phyloP scores from a whole-genome alignment of 2,113 vertebrate species.

The Corythaixoides concolor region DNA sequence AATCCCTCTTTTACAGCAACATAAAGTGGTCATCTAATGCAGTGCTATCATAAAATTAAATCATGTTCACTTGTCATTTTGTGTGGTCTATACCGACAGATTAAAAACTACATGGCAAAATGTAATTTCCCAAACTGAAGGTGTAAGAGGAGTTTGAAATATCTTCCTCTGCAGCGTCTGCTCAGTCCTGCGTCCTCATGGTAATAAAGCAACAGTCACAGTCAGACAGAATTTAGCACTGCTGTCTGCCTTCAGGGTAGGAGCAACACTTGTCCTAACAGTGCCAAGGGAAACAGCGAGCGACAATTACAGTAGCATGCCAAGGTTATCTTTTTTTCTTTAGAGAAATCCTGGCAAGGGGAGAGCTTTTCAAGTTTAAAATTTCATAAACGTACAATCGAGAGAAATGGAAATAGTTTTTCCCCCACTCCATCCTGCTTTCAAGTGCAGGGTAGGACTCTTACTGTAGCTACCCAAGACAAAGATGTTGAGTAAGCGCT shows the following conservation, averaged over 20 bases:
- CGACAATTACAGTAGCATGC: constrained; percentile 8
- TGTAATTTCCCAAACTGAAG: constrained; percentile 69
- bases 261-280: neutral
- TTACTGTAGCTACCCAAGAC: neutral
- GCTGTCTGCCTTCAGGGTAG: constrained; percentile 35
- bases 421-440: neutral
- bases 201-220: constrained; percentile 47
- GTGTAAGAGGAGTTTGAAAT: constrained; percentile 59
- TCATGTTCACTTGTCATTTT: constrained; percentile 58
- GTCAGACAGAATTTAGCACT: constrained; percentile 31
- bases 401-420: neutral
- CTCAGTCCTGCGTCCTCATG: neutral
- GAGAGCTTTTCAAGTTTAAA: neutral
- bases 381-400: neutral
- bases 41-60: constrained; percentile 70
- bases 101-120: constrained; percentile 69
- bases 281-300: constrained; percentile 12
- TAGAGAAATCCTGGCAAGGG: neutral
- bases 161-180: constrained; percentile 34
- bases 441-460: fast-evolving
- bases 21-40: constrained; percentile 65
- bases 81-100: constrained; percentile 38
- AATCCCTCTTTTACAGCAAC: constrained; percentile 59
- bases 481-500: neutral
- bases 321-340: constrained; percentile 31